Evolutionary conservation across 2,113 vertebrate species (phyloP).

Genomic region (Struthidea cinerea): DNA sequence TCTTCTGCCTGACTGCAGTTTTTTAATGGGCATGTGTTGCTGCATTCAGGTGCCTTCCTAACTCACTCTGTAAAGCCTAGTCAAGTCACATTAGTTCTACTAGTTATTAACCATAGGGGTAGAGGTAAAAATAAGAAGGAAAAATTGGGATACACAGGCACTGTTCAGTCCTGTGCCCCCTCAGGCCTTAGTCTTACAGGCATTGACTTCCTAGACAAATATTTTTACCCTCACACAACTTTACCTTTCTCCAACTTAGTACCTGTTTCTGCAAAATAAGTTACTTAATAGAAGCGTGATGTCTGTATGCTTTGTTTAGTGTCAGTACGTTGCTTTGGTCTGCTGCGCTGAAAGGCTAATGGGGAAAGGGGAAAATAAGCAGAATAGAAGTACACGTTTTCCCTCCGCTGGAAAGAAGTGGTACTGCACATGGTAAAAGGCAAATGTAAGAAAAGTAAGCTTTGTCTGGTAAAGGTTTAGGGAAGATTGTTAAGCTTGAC

Average conservation of each 20-base stretch:
- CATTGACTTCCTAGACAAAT: background rate
- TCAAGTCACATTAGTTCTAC: background rate
- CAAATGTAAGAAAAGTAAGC: background rate
- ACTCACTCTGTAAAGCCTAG: background rate
- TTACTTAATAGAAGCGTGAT: background rate
- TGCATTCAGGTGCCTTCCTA: background rate
- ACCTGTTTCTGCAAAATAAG: background rate
- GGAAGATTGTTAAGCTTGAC: background rate
- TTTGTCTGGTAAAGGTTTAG: background rate
- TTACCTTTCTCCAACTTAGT: background rate
- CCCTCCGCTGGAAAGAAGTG: constrained; percentile 4
- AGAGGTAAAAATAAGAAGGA: background rate
- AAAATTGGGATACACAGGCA: background rate
- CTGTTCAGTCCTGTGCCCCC: background rate
- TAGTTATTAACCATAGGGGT: background rate
- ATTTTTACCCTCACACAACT: background rate
- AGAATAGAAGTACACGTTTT: background rate
- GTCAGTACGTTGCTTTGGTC: background rate
- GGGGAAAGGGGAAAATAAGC: rapidly evolving
- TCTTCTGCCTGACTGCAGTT: background rate
- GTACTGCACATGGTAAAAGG: background rate
- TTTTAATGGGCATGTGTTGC: background rate
- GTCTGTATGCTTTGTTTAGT: background rate
- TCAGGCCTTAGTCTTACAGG: background rate
- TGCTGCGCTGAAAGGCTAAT: background rate